Evolutionary conservation across 2,888 invertebrate species (phyloP).

Genomic region (Tenthredo distinguenda): DNA sequence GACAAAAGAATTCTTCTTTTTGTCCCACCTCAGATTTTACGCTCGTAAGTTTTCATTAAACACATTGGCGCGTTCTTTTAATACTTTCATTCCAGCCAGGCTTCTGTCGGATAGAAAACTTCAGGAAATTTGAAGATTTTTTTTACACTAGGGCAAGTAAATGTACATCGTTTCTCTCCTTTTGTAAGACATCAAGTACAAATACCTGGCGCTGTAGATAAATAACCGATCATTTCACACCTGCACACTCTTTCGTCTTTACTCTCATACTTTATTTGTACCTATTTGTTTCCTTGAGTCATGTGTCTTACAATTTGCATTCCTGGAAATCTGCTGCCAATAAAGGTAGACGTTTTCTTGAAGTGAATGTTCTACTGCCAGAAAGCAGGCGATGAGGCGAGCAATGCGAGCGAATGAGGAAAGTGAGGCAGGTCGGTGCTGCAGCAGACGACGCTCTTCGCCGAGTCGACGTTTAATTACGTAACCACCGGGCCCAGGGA

Average conservation of each 20-base stretch:
- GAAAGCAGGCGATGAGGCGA: slow-evolving; percentile 18
- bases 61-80: not conserved
- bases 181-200: not conserved
- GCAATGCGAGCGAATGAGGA: slow-evolving; percentile 6
- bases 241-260: not conserved
- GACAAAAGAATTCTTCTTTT: slow-evolving; percentile 15
- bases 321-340: slow-evolving; percentile 13
- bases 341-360: not conserved
- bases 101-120: not conserved
- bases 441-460: slow-evolving; percentile 46
- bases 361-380: slow-evolving; percentile 1
- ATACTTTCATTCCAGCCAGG: not conserved
- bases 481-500: slow-evolving; percentile 51
- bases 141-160: not conserved
- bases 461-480: slow-evolving; percentile 53
- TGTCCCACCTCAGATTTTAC: not conserved
- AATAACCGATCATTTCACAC: not conserved
- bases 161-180: not conserved
- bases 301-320: not conserved
- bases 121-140: not conserved
- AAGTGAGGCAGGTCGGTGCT: slow-evolving; percentile 49
- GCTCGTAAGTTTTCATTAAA: slow-evolving; percentile 29
- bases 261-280: not conserved
- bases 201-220: not conserved
- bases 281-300: not conserved